Conservation (phyloP, 2,113 vertebrate species). For the Ictalurus furcatus region DNA sequence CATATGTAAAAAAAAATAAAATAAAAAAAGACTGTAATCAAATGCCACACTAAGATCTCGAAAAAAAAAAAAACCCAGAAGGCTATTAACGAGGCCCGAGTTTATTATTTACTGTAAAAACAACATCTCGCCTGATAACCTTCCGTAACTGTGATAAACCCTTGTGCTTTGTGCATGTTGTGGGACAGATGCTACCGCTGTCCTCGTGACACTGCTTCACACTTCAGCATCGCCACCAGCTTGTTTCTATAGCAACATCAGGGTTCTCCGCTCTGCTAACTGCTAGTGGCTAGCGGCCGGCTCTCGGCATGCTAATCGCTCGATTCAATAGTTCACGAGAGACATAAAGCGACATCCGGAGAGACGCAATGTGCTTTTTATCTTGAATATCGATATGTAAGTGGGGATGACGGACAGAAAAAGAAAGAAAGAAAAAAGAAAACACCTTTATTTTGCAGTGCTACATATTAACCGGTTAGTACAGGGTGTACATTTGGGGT, state of each 20-base stretch:
- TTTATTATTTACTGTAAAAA: background rate
- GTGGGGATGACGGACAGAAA: background rate
- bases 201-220: constrained; percentile 30
- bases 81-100: background rate
- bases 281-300: background rate
- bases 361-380: background rate
- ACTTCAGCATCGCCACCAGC: constrained; percentile 24
- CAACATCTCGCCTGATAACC: background rate
- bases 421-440: background rate
- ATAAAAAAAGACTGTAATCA: background rate
- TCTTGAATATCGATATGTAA: background rate
- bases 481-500: background rate
- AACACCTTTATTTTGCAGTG: background rate
- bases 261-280: constrained; percentile 17
- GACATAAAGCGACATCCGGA: constrained; percentile 24
- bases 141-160: background rate
- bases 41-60: background rate
- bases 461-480: background rate
- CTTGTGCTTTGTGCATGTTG: background rate
- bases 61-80: background rate
- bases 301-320: constrained; percentile 48
- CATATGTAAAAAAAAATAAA: background rate
- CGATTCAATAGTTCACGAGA: constrained; percentile 54
- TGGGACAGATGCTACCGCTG: constrained; percentile 31
- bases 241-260: constrained; percentile 54